Conservation (phyloP, 92 coral and sea anemone species). For the Galaxea fascicularis region DNA sequence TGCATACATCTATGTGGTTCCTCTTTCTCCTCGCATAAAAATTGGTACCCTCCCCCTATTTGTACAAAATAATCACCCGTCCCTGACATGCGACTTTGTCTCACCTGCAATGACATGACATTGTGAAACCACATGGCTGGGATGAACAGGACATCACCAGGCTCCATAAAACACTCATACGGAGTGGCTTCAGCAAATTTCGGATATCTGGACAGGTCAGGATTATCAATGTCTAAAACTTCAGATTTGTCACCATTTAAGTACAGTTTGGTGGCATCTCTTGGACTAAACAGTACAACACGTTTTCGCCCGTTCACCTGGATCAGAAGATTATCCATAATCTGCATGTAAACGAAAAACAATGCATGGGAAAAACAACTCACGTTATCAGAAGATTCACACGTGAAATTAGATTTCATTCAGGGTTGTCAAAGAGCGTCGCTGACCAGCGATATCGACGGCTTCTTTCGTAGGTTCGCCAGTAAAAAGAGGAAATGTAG, state of each 20-base stretch:
- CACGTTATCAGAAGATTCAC: neutral
- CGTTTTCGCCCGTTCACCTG: slow-evolving; percentile 84
- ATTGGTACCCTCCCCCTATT: no score
- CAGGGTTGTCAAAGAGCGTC: no score
- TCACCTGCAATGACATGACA: slow-evolving; percentile 71
- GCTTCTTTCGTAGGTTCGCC: no score
- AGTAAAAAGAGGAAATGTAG: no score
- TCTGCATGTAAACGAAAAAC: slow-evolving; percentile 31
- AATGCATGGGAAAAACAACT: neutral
- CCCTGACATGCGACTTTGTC: neutral
- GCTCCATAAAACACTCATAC: slow-evolving; percentile 73
- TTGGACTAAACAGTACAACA: slow-evolving; percentile 81
- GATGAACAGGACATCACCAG: slow-evolving; percentile 84
- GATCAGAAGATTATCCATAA: slow-evolving; percentile 84
- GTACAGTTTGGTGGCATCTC: slow-evolving; percentile 83
- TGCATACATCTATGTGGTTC: no score
- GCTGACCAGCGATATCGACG: no score
- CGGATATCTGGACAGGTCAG: slow-evolving; percentile 72
- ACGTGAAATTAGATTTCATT: no score
- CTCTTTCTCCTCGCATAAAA: no score
- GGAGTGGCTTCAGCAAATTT: slow-evolving; percentile 67
- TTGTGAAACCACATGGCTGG: slow-evolving; percentile 94
- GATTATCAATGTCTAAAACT: slow-evolving; percentile 80
- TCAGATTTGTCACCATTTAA: slow-evolving; percentile 88
- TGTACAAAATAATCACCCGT: no score